These are phyloP conservation scores for Andrena chrysosceles DNA, from an alignment of 2,888 invertebrate species.

Conservation along the genomic window DNA sequence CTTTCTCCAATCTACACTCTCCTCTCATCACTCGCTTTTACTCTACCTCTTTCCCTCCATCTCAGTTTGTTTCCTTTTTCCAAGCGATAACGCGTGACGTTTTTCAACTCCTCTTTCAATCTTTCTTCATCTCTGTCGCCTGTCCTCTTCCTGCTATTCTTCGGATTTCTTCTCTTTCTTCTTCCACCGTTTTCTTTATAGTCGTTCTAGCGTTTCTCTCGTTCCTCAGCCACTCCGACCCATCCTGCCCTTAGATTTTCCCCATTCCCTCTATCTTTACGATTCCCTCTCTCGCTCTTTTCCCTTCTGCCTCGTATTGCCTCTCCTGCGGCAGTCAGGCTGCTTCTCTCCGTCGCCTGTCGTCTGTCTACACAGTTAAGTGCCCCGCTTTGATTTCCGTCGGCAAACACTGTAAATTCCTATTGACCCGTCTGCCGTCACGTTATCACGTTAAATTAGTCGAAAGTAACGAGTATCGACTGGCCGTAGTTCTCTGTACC, in stretches of 20 bases:
- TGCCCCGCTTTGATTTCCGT: conserved; percentile 81
- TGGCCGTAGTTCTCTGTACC: conserved; percentile 18
- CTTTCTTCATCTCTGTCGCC: background rate
- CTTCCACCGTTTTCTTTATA: conserved; percentile 15
- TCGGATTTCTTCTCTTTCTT: conserved; percentile 3
- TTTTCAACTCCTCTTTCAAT: conserved; percentile 6
- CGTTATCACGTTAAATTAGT: conserved; percentile 75
- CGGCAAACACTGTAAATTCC: conserved; percentile 80
- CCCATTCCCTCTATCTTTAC: conserved; percentile 36
- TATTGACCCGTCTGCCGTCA: conserved; percentile 75
- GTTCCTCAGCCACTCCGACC: conserved; percentile 52
- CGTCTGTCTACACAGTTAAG: conserved; percentile 80
- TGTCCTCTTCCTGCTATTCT: background rate
- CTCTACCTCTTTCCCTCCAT: background rate
- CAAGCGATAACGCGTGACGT: background rate
- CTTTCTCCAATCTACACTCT: background rate
- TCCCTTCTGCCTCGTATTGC: conserved; percentile 47
- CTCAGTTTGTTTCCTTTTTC: background rate
- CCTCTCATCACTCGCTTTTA: background rate
- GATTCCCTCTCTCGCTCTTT: conserved; percentile 40
- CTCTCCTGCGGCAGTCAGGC: conserved; percentile 52
- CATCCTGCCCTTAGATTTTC: conserved; percentile 19
- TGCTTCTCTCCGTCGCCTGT: conserved; percentile 70
- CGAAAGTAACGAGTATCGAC: conserved; percentile 73
- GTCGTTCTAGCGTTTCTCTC: conserved; percentile 9